Conservation (phyloP, 1,140 invertebrate genomes). For the Vollenhovia emeryi region DNA sequence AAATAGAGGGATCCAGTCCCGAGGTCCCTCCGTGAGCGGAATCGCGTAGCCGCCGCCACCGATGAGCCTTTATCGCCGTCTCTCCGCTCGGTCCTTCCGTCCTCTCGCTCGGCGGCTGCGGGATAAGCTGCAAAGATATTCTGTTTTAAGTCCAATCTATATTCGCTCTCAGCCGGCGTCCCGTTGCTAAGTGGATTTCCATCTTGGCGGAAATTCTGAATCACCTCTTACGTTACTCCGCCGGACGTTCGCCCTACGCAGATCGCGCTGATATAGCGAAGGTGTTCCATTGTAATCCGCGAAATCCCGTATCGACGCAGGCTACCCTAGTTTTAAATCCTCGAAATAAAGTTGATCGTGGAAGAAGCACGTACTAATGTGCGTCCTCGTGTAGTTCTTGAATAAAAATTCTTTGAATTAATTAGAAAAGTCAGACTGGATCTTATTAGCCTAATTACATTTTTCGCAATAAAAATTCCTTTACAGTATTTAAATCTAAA, state of each 20-base stretch:
- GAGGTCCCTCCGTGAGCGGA: constrained; percentile 72
- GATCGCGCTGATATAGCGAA: neutral
- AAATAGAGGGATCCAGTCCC: constrained; percentile 77
- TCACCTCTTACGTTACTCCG: constrained; percentile 38
- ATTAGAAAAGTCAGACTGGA: too few species aligned
- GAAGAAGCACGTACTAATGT: neutral
- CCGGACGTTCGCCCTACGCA: neutral
- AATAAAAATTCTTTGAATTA: neutral
- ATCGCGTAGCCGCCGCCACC: constrained; percentile 62
- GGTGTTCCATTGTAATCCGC: too few species aligned
- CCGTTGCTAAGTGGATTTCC: constrained; percentile 63
- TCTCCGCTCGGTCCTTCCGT: constrained; percentile 52
- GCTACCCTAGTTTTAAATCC: neutral
- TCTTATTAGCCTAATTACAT: too few species aligned
- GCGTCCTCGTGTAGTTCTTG: neutral
- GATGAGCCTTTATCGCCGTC: constrained; percentile 65
- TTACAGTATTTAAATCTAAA: too few species aligned
- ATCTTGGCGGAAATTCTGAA: constrained; percentile 54
- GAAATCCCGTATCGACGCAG: neutral
- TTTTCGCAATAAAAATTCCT: too few species aligned
- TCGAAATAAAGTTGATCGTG: neutral
- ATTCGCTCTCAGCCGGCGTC: constrained; percentile 51
- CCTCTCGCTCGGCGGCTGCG: constrained; percentile 53
- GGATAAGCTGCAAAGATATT: constrained; percentile 65
- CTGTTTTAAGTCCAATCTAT: constrained; percentile 71